Percentiles rank a stretch among this genome's conserved stretches.
phyloP scores from a whole-genome alignment of 2,888 invertebrate genomes.

The Smittia sp. region DNA sequence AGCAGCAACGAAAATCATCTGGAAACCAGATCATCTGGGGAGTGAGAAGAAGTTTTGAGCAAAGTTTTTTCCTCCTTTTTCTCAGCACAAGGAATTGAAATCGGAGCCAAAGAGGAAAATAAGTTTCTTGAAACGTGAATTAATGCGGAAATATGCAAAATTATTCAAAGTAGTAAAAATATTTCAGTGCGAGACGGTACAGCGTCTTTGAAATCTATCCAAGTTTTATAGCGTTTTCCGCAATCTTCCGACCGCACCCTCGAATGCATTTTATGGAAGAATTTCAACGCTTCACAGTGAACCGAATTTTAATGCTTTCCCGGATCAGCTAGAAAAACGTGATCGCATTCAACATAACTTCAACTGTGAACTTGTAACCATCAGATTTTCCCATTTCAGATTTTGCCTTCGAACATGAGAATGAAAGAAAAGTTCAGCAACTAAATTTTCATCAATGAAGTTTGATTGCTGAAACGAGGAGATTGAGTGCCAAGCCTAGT shows the following conservation, averaged over 20 bases:
- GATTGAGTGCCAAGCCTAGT: no score
- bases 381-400: no score
- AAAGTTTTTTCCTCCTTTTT: neutral
- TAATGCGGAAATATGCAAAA: conserved; percentile 9
- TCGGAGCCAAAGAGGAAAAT: no score
- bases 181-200: neutral
- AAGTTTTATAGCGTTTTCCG: conserved; percentile 1
- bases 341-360: no score
- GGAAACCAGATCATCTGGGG: no score
- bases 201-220: neutral
- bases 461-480: no score
- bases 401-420: no score
- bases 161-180: neutral
- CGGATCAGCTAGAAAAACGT: neutral
- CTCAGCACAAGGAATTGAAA: neutral
- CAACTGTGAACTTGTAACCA: no score
- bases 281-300: neutral
- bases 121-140: neutral
- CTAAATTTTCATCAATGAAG: no score
- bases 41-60: neutral
- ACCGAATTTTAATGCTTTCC: neutral
- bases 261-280: neutral
- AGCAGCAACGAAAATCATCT: neutral
- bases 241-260: neutral
- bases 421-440: no score